These are phyloP conservation scores for Cataglyphis hispanica DNA, from an alignment of 1,140 invertebrate genomes.

Conservation along the genomic window DNA sequence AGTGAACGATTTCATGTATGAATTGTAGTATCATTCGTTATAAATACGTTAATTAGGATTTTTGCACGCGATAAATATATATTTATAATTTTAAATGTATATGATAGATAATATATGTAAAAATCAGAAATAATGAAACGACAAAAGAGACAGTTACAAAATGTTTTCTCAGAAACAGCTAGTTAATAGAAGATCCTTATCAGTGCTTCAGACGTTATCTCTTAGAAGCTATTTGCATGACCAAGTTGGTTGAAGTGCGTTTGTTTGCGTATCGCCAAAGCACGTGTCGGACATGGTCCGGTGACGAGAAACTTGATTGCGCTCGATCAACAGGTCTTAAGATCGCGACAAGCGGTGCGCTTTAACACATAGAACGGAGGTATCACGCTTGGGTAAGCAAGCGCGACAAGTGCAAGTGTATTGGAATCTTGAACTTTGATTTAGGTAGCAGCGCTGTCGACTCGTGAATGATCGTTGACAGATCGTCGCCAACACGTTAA, in stretches of 20 bases:
- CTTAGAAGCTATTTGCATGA: slow-evolving; percentile 46
- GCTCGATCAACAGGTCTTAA: slow-evolving; percentile 76
- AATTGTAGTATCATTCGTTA: neutral
- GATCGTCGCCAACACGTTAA: slow-evolving; percentile 27
- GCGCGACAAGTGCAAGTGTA: slow-evolving; percentile 69
- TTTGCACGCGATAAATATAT: neutral
- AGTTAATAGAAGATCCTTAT: neutral
- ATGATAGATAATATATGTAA: neutral
- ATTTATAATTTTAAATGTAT: no score
- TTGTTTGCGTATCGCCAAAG: slow-evolving; percentile 59
- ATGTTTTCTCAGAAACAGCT: neutral
- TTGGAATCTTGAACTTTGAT: slow-evolving; percentile 73
- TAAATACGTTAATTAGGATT: neutral
- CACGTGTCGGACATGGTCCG: slow-evolving; percentile 68
- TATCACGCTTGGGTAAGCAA: slow-evolving; percentile 66
- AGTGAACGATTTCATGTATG: neutral
- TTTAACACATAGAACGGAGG: slow-evolving; percentile 61
- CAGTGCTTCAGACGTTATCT: neutral
- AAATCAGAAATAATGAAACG: neutral
- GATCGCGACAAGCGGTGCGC: slow-evolving; percentile 56
- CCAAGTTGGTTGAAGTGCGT: slow-evolving; percentile 62
- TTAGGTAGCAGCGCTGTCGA: slow-evolving; percentile 25
- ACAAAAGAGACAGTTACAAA: neutral
- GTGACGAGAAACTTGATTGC: slow-evolving; percentile 67
- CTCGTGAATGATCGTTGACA: slow-evolving; percentile 24